A percentile compares a stretch with the other conserved stretches of the same genome.
Conservation (phyloP, 2,113 vertebrate genomes). For the Gnathochromis pfefferi region DNA sequence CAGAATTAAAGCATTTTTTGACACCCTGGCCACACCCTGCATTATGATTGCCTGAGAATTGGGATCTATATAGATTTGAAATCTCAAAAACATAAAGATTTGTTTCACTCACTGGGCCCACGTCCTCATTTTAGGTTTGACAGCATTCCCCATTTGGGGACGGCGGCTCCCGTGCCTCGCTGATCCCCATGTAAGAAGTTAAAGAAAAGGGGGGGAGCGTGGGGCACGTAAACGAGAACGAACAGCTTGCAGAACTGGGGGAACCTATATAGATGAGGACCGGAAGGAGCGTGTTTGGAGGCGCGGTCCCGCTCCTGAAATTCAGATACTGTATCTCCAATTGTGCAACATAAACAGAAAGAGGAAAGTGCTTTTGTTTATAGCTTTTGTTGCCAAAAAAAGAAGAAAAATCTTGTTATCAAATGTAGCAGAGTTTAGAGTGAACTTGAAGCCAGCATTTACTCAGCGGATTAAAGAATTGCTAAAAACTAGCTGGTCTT, state of each 20-base stretch:
- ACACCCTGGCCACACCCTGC: neutral
- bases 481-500: neutral
- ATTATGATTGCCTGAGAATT: neutral
- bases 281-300: neutral
- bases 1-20: neutral
- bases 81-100: neutral
- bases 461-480: neutral
- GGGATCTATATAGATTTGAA: neutral
- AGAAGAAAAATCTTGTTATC: rapidly evolving
- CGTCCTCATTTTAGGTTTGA: neutral
- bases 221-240: too few relatives aligned
- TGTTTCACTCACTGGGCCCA: rapidly evolving
- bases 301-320: rapidly evolving
- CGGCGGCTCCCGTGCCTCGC: neutral
- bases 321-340: neutral
- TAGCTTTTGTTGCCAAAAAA: neutral
- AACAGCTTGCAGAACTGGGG: too few relatives aligned
- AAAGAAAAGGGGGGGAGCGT: too few relatives aligned
- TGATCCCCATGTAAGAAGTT: too few relatives aligned
- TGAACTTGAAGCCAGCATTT: neutral
- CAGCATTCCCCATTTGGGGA: rapidly evolving
- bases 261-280: neutral
- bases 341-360: neutral
- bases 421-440: neutral
- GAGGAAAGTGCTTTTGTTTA: rapidly evolving